A percentile compares a stretch with the other conserved stretches of the same genome.
Evolutionary conservation across 1,140 invertebrate genomes (phyloP).

Genomic region (Diachasmimorpha longicaudata): DNA sequence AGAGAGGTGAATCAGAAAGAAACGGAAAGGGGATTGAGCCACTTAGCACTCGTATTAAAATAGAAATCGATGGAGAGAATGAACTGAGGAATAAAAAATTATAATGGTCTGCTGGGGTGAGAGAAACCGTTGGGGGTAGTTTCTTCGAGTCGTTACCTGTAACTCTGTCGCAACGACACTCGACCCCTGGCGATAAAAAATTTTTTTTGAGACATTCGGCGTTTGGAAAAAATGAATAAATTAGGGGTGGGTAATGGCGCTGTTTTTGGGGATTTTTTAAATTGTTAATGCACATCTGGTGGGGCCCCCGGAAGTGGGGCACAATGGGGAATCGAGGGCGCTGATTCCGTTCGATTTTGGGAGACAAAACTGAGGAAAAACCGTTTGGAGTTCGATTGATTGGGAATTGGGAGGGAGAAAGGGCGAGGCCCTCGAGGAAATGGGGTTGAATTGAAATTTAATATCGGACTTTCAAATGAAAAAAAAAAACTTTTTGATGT

Average conservation of each 20-base stretch:
- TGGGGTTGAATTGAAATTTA: neutral
- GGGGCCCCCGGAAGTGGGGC: neutral
- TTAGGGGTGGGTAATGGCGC: neutral
- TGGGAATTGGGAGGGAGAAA: neutral
- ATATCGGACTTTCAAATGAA: no score
- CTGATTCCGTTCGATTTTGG: neutral
- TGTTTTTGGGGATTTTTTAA: neutral
- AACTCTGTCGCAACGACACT: neutral
- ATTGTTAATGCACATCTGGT: neutral
- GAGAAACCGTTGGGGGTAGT: neutral
- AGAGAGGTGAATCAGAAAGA: neutral
- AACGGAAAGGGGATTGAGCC: neutral
- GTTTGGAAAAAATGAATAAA: neutral
- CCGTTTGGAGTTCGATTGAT: neutral
- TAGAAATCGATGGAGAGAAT: neutral
- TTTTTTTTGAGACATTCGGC: neutral
- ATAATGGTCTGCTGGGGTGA: neutral
- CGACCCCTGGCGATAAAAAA: neutral
- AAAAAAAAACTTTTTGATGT: no score
- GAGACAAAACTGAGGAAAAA: neutral
- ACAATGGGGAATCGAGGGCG: neutral
- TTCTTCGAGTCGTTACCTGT: neutral
- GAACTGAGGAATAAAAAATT: neutral
- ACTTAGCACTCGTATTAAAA: neutral
- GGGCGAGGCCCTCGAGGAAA: neutral